Evolutionary conservation across 2,888 invertebrate genomes (phyloP).

Genomic region (Coecobrya sp.): DNA sequence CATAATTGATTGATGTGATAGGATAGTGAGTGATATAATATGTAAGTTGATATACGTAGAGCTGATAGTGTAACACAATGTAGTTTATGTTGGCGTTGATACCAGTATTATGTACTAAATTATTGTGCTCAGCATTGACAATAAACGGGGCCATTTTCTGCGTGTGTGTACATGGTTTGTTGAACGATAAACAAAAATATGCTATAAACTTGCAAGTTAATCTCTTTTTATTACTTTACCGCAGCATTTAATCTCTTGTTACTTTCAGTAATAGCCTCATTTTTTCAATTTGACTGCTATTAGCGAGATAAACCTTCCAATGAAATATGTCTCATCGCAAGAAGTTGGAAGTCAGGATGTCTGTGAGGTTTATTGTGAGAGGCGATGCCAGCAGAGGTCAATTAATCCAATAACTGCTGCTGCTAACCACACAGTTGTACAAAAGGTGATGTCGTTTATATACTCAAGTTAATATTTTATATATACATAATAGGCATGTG

Average conservation of each 20-base stretch:
- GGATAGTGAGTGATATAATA: background rate
- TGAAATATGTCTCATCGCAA: background rate
- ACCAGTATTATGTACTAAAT: background rate
- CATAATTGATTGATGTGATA: no score
- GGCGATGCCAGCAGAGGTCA: background rate
- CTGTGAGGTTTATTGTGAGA: background rate
- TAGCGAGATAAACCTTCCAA: background rate
- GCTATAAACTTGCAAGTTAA: background rate
- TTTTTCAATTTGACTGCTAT: background rate
- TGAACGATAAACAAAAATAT: background rate
- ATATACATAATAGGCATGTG: background rate
- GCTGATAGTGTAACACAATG: background rate
- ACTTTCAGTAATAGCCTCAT: background rate
- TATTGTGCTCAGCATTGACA: background rate
- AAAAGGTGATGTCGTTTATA: background rate
- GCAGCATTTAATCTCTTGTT: background rate
- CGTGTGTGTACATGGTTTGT: background rate
- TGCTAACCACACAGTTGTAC: background rate
- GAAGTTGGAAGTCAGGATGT: background rate
- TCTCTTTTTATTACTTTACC: slow-evolving; percentile 25
- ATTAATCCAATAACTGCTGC: background rate
- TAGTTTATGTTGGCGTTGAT: background rate
- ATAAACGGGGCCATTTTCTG: slow-evolving; percentile 11
- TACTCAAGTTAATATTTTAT: background rate
- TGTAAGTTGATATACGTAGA: background rate